These are phyloP conservation scores for Alligator sinensis DNA, from an alignment of 2,113 vertebrate species.

Conservation along the genomic window DNA sequence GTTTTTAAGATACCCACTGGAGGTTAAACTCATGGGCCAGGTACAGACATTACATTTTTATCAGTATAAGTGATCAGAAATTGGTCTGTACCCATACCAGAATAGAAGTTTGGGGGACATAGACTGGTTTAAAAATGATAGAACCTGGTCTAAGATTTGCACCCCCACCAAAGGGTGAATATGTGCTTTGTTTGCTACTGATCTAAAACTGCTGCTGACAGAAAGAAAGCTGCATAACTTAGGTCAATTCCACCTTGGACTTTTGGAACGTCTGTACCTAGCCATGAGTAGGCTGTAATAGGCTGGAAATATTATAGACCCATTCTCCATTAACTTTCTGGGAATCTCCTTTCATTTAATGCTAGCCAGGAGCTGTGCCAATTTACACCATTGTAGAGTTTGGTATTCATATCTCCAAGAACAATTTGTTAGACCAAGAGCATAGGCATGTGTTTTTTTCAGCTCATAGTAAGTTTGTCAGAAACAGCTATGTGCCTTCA, in stretches of 20 bases:
- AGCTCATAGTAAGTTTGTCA: constrained; percentile 54
- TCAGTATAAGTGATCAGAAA: too few relatives aligned
- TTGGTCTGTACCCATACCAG: too few relatives aligned
- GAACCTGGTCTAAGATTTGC: too few relatives aligned
- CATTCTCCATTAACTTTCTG: neutral
- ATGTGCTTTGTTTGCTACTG: too few relatives aligned
- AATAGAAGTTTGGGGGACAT: too few relatives aligned
- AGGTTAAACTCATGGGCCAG: neutral
- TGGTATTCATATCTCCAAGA: neutral
- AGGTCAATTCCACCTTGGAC: too few relatives aligned
- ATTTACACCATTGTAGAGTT: neutral
- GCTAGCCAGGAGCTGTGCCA: neutral
- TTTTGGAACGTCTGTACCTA: too few relatives aligned
- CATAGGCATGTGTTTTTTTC: constrained; percentile 39
- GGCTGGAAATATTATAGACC: neutral
- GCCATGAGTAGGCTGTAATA: neutral
- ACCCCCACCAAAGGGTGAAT: too few relatives aligned
- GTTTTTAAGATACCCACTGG: neutral
- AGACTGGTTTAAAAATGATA: too few relatives aligned
- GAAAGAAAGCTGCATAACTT: too few relatives aligned
- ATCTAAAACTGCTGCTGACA: too few relatives aligned
- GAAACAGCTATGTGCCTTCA: constrained; percentile 47
- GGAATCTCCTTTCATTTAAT: neutral
- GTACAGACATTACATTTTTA: too few relatives aligned
- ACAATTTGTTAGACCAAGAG: neutral